Evolutionary conservation across 2,888 invertebrate genomes (phyloP).

Genomic region (Adelognathus sp.): DNA sequence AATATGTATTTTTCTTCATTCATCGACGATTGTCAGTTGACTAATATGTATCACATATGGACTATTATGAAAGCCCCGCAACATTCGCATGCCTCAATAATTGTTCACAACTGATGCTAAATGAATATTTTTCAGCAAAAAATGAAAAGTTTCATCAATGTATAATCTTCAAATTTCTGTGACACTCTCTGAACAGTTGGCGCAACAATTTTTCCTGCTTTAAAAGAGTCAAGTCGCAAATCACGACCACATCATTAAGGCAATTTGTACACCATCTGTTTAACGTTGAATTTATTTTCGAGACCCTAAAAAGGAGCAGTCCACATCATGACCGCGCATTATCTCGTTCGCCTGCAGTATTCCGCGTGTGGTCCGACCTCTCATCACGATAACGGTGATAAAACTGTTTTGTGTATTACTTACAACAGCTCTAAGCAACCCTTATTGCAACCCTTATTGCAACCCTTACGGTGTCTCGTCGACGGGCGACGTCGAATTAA

Average conservation of each 20-base stretch:
- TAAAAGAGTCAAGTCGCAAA: no score
- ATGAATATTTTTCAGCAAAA: no score
- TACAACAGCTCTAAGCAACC: constrained; percentile 20
- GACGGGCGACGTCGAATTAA: constrained; percentile 53
- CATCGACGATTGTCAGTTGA: no score
- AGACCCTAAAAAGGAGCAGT: not conserved
- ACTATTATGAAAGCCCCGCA: no score
- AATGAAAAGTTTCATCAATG: not conserved
- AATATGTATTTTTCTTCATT: no score
- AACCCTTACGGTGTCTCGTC: constrained; percentile 18
- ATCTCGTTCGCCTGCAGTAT: not conserved
- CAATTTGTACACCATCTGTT: not conserved
- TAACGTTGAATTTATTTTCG: not conserved
- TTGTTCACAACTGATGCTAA: no score
- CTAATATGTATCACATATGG: no score
- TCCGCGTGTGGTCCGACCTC: not conserved
- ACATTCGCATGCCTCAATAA: no score
- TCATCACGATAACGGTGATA: constrained; percentile 3
- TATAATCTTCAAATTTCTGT: not conserved
- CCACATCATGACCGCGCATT: not conserved
- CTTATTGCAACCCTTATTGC: constrained; percentile 31
- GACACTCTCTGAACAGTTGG: not conserved
- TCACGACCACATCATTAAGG: no score
- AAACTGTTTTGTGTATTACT: not conserved
- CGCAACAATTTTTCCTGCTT: not conserved